Conservation (phyloP, 2,888 invertebrate genomes). For the Tiphia femorata region DNA sequence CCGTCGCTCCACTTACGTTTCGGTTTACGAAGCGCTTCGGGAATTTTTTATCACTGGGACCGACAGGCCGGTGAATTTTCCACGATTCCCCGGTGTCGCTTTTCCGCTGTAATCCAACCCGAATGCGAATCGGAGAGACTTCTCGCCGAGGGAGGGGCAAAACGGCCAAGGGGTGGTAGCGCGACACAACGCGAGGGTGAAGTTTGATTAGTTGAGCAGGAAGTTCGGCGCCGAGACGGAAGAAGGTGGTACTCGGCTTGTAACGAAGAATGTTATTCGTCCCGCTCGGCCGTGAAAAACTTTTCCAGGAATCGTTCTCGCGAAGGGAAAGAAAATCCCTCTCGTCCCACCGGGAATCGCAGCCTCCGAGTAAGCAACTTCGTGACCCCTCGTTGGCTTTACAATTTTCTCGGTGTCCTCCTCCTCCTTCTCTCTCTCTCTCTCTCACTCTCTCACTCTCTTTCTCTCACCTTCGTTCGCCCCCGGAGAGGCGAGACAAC, state of each 20-base stretch:
- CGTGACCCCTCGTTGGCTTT: constrained; percentile 21
- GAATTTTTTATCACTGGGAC: too few relatives aligned
- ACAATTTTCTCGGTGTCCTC: constrained; percentile 15
- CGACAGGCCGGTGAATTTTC: too few relatives aligned
- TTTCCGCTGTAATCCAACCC: too few relatives aligned
- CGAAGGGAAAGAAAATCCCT: constrained; percentile 30
- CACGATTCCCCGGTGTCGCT: too few relatives aligned
- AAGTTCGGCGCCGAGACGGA: background rate
- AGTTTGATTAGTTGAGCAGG: constrained; percentile 3
- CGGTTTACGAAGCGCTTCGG: too few relatives aligned
- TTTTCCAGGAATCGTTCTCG: constrained; percentile 18
- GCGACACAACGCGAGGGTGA: background rate
- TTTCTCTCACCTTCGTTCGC: background rate
- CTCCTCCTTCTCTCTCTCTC: background rate
- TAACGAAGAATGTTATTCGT: constrained; percentile 23
- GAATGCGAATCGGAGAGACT: too few relatives aligned
- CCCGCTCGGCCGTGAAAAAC: constrained; percentile 20
- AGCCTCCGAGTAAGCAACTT: constrained; percentile 18
- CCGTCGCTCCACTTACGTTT: background rate
- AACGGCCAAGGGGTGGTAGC: background rate
- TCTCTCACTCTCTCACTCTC: background rate
- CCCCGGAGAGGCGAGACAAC: background rate
- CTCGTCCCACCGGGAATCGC: constrained; percentile 25
- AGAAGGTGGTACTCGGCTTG: background rate
- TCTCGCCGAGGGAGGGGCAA: background rate